These are phyloP conservation scores for Drosophila fungiperda DNA, from an alignment of 2,888 invertebrate genomes.

Conservation along the genomic window DNA sequence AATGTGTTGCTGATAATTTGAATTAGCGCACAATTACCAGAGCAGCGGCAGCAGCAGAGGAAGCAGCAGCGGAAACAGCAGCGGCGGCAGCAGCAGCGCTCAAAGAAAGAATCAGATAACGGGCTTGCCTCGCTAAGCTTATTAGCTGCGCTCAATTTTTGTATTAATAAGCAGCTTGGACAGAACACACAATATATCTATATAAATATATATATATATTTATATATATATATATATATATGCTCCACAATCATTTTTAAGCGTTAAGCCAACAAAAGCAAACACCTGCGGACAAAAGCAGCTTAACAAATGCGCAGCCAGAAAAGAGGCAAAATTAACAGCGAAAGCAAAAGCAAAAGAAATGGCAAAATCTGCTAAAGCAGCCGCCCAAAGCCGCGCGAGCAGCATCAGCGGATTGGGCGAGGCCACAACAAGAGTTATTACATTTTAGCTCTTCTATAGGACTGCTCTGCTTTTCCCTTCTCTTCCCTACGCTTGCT, in stretches of 20 bases:
- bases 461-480: constrained; percentile 4
- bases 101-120: neutral
- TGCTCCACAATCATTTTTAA: constrained; percentile 50
- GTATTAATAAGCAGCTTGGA: constrained; percentile 79
- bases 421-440: constrained; percentile 71
- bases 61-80: constrained; percentile 5
- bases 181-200: constrained; percentile 17
- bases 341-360: constrained; percentile 29
- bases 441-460: constrained; percentile 71
- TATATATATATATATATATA: neutral
- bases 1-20: constrained; percentile 80
- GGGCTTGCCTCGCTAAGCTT: constrained; percentile 59
- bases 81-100: constrained; percentile 3
- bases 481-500: constrained; percentile 30
- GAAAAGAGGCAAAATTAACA: neutral
- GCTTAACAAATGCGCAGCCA: constrained; percentile 66
- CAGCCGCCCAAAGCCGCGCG: constrained; percentile 37
- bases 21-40: constrained; percentile 77
- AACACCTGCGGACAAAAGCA: constrained; percentile 79
- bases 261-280: constrained; percentile 78
- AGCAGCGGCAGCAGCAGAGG: constrained; percentile 8
- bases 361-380: constrained; percentile 8
- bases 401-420: constrained; percentile 40
- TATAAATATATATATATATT: neutral
- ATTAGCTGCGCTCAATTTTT: constrained; percentile 71